These are phyloP conservation scores for Cepphus grylle DNA, from an alignment of 2,113 vertebrate genomes.

Conservation along the genomic window DNA sequence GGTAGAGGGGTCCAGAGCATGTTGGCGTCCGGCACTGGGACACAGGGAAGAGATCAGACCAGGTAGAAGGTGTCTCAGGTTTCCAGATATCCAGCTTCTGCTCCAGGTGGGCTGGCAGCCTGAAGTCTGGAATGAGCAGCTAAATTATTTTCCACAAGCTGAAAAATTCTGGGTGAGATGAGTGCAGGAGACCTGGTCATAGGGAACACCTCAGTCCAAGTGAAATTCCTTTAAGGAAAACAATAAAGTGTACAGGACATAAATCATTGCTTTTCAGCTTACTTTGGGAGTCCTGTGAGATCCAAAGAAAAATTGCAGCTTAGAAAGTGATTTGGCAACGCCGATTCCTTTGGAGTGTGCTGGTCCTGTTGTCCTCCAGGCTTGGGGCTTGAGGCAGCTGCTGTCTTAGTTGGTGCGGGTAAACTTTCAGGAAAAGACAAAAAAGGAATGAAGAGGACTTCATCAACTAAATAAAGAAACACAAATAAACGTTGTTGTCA, in stretches of 20 bases:
- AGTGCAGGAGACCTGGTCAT: neutral
- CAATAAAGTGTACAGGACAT: accelerated
- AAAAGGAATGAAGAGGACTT: neutral
- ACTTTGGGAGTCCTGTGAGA: neutral
- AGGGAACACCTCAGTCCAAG: neutral
- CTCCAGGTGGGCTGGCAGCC: neutral
- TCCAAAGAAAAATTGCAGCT: neutral
- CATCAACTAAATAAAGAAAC: neutral
- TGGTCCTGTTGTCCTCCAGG: neutral
- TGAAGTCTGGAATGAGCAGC: neutral
- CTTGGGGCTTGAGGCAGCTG: too few species aligned
- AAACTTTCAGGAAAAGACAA: neutral
- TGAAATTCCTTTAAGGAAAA: neutral
- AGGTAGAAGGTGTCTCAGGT: neutral
- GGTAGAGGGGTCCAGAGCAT: neutral
- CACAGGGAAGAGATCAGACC: neutral
- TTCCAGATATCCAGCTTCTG: neutral
- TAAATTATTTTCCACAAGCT: neutral
- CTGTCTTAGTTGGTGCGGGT: accelerated
- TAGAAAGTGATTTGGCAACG: neutral
- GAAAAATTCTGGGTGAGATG: neutral
- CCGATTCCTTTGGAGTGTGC: neutral
- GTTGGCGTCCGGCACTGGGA: neutral
- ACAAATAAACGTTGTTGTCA: neutral
- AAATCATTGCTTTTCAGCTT: neutral